These are phyloP conservation scores for Spodoptera littoralis DNA, from an alignment of 2,888 invertebrate genomes.

Conservation along the genomic window DNA sequence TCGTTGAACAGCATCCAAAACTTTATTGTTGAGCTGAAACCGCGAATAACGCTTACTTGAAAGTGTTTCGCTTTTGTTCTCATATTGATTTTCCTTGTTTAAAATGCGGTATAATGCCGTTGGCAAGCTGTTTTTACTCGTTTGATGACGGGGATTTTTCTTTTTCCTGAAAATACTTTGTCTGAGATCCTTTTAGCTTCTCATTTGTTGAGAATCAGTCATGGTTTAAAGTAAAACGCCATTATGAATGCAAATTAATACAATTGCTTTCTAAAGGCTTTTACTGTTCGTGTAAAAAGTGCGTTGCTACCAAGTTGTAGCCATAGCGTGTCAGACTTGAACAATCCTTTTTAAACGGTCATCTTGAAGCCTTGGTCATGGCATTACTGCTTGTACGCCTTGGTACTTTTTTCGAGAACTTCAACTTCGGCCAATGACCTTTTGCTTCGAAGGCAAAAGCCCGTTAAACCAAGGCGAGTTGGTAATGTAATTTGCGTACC, in stretches of 20 bases:
- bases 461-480: conserved; percentile 29
- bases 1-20: conserved; percentile 28
- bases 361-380: conserved; percentile 9
- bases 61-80: conserved; percentile 11
- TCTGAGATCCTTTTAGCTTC: conserved; percentile 1
- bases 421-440: conserved; percentile 33
- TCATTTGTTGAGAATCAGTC: neutral
- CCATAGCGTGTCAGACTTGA: conserved; percentile 23
- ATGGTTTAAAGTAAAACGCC: neutral
- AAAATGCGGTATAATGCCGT: neutral
- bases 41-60: conserved; percentile 22
- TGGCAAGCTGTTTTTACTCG: neutral
- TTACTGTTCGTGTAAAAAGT: neutral
- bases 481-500: conserved; percentile 16
- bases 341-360: conserved; percentile 1
- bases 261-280: neutral
- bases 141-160: neutral
- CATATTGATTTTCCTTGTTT: conserved; percentile 26
- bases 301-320: conserved; percentile 10
- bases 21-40: conserved; percentile 33
- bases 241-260: neutral
- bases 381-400: neutral
- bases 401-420: conserved; percentile 14
- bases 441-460: conserved; percentile 11
- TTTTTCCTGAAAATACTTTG: neutral